Percentiles rank a stretch among this genome's conserved stretches.
Evolutionary conservation across 2,888 invertebrate genomes (phyloP).

Genomic region (Bombylius major): DNA sequence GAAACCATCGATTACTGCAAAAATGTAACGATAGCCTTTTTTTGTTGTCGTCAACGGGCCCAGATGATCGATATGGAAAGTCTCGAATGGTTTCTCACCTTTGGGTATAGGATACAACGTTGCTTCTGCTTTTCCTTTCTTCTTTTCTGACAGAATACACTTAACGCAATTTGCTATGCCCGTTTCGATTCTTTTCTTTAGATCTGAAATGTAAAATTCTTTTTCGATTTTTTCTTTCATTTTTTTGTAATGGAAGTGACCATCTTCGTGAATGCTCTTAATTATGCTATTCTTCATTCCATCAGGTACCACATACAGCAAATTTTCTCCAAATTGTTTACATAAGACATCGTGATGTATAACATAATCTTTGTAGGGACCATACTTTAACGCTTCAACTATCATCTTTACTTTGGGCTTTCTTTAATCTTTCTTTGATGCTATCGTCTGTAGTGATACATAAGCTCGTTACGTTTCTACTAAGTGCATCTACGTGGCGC

Average conservation of each 20-base stretch:
- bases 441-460: background rate
- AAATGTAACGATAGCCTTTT: slow-evolving; percentile 22
- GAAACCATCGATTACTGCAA: slow-evolving; percentile 24
- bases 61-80: slow-evolving; percentile 26
- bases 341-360: background rate
- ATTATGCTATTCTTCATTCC: background rate
- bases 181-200: background rate
- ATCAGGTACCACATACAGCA: slow-evolving; percentile 8
- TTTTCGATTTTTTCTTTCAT: slow-evolving; percentile 1
- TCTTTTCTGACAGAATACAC: slow-evolving; percentile 14
- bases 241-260: slow-evolving; percentile 1
- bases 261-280: background rate
- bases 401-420: slow-evolving; percentile 6
- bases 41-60: slow-evolving; percentile 21
- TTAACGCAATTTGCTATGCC: slow-evolving; percentile 1
- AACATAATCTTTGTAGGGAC: background rate
- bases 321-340: background rate
- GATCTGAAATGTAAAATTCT: background rate
- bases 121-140: slow-evolving; percentile 25
- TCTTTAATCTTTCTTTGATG: background rate
- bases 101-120: slow-evolving; percentile 25
- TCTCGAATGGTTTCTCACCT: slow-evolving; percentile 21
- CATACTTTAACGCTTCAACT: background rate
- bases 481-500: slow-evolving; percentile 17
- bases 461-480: slow-evolving; percentile 12